These are phyloP conservation scores for Empis stercorea DNA, from an alignment of 2,888 invertebrate species.

Conservation along the genomic window DNA sequence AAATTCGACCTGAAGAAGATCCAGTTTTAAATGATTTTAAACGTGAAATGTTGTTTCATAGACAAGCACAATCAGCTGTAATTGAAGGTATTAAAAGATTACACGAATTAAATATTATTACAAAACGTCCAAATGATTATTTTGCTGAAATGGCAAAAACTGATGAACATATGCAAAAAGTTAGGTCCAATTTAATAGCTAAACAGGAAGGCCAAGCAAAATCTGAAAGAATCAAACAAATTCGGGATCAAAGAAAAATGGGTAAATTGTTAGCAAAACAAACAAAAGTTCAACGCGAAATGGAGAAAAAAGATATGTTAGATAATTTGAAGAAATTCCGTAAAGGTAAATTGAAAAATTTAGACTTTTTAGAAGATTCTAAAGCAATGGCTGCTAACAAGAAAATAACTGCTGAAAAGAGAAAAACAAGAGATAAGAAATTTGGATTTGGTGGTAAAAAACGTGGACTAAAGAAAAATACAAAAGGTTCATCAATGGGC, in stretches of 20 bases:
- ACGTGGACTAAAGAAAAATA: slow-evolving; percentile 76
- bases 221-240: slow-evolving; percentile 78
- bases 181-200: slow-evolving; percentile 66
- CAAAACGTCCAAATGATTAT: slow-evolving; percentile 85
- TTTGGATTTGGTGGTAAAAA: slow-evolving; percentile 96
- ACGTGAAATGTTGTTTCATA: slow-evolving; percentile 74
- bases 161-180: slow-evolving; percentile 95
- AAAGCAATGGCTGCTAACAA: slow-evolving; percentile 32
- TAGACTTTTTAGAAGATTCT: slow-evolving; percentile 66
- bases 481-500: slow-evolving; percentile 51
- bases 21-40: slow-evolving; percentile 83
- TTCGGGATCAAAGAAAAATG: slow-evolving; percentile 83
- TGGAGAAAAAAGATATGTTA: slow-evolving; percentile 82
- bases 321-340: slow-evolving; percentile 88
- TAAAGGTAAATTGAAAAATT: slow-evolving; percentile 66
- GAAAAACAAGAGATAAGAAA: slow-evolving; percentile 64
- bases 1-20: slow-evolving; percentile 53
- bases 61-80: slow-evolving; percentile 80
- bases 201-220: slow-evolving; percentile 76
- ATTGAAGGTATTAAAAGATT: slow-evolving; percentile 66
- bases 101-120: slow-evolving; percentile 59
- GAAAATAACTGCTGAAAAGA: slow-evolving; percentile 37
- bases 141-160: slow-evolving; percentile 99
- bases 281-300: slow-evolving; percentile 68
- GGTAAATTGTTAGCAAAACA: slow-evolving; percentile 82